Evolutionary conservation across 2,797 vertebrate species (phyloP).

Genomic region (Amblyopsis hoosieri): DNA sequence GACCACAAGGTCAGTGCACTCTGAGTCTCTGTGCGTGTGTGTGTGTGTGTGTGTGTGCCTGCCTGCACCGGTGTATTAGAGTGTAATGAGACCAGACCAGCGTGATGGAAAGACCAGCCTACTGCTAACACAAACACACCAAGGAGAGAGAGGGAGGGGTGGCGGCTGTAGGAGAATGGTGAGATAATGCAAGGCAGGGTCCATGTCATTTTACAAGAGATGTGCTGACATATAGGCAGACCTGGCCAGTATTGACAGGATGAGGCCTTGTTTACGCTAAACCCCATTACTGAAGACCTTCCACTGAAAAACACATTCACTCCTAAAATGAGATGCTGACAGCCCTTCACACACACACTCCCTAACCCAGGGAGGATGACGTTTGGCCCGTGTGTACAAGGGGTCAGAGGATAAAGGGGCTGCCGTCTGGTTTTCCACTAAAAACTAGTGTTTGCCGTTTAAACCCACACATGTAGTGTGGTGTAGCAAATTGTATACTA

Average conservation of each 20-base stretch:
- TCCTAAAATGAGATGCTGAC: background rate
- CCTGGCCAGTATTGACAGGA: constrained; percentile 58
- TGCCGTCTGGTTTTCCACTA: constrained; percentile 21
- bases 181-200: background rate
- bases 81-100: constrained; percentile 71
- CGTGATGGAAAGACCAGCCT: constrained; percentile 73
- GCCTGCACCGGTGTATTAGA: constrained; percentile 40
- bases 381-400: constrained; percentile 6
- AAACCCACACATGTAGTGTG: constrained; percentile 42
- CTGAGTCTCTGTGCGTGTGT: constrained; percentile 8
- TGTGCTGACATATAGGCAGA: constrained; percentile 40
- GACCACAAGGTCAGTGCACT: constrained; percentile 33
- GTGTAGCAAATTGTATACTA: constrained; percentile 30
- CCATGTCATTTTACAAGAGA: constrained; percentile 41
- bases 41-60: constrained; percentile 18
- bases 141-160: background rate
- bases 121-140: constrained; percentile 79
- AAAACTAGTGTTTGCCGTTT: background rate
- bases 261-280: constrained; percentile 53
- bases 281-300: constrained; percentile 63
- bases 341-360: background rate
- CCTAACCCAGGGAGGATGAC: constrained; percentile 14
- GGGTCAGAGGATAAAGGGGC: background rate
- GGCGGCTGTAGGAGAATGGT: background rate
- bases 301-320: constrained; percentile 34